These are phyloP conservation scores for Drosophila anceps DNA, from an alignment of 2,888 invertebrate genomes.

Conservation along the genomic window DNA sequence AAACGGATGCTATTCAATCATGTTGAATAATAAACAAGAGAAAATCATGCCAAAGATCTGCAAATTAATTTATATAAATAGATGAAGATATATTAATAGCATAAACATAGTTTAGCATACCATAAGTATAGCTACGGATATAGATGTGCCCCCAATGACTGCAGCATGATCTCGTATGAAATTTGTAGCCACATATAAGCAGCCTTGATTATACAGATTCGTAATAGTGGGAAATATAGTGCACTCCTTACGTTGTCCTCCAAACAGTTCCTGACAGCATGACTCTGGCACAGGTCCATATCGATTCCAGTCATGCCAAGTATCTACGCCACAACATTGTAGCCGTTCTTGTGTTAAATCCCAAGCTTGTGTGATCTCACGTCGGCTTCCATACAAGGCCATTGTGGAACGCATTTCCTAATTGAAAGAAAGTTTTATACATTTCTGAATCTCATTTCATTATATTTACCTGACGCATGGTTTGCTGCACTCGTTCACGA, in stretches of 20 bases:
- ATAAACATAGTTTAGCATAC: slow-evolving; percentile 86
- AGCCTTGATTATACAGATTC: slow-evolving; percentile 89
- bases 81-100: background rate
- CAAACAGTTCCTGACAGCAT: slow-evolving; percentile 89
- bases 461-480: slow-evolving; percentile 88
- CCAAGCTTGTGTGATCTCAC: slow-evolving; percentile 92
- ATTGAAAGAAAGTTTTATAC: background rate
- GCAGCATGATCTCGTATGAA: slow-evolving; percentile 92
- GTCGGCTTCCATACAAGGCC: slow-evolving; percentile 89
- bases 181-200: slow-evolving; percentile 89
- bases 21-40: slow-evolving; percentile 93
- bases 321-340: slow-evolving; percentile 93
- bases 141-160: slow-evolving; percentile 92
- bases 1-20: slow-evolving; percentile 89
- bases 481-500: slow-evolving; percentile 91
- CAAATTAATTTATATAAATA: slow-evolving; percentile 77
- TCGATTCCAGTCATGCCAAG: slow-evolving; percentile 93
- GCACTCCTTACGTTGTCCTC: slow-evolving; percentile 85
- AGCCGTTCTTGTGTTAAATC: slow-evolving; percentile 94
- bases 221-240: slow-evolving; percentile 83
- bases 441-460: background rate
- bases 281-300: slow-evolving; percentile 89
- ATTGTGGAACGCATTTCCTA: slow-evolving; percentile 91
- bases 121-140: slow-evolving; percentile 94
- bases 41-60: slow-evolving; percentile 94